phyloP scores from a whole-genome alignment of 2,888 invertebrate genomes.

The Zygaena filipendulae region DNA sequence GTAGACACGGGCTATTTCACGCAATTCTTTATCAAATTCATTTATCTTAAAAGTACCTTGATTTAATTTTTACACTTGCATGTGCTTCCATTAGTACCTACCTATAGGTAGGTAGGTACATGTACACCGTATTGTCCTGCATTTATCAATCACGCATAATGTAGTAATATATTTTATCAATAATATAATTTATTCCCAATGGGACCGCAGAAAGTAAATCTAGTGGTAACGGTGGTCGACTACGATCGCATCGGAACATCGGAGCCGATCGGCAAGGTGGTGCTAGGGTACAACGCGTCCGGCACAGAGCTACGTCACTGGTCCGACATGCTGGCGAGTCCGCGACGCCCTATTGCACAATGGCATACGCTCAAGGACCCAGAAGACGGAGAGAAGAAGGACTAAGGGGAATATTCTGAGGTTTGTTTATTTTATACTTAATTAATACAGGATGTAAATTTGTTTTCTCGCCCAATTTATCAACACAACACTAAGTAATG shows the following conservation, averaged over 20 bases:
- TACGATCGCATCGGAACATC: slow-evolving; percentile 99
- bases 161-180: no score
- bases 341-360: slow-evolving; percentile 98
- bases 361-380: slow-evolving; percentile 99
- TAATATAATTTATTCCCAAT: slow-evolving; percentile 24
- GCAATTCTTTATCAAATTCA: no score
- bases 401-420: slow-evolving; percentile 60
- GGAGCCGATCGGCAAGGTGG: slow-evolving; percentile 98
- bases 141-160: no score
- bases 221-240: slow-evolving; percentile 99
- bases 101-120: no score
- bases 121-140: no score
- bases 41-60: no score
- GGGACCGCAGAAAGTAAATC: slow-evolving; percentile 92
- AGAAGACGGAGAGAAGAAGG: slow-evolving; percentile 91
- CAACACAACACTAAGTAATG: no score
- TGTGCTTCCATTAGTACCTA: no score
- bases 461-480: no score
- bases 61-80: no score
- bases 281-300: slow-evolving; percentile 96
- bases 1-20: no score
- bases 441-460: no score
- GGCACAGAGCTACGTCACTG: slow-evolving; percentile 99
- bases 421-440: slow-evolving; percentile 17
- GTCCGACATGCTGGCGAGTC: slow-evolving; percentile 99